Conservation (phyloP, 2,888 invertebrate genomes). For the Adela reaumurella region DNA sequence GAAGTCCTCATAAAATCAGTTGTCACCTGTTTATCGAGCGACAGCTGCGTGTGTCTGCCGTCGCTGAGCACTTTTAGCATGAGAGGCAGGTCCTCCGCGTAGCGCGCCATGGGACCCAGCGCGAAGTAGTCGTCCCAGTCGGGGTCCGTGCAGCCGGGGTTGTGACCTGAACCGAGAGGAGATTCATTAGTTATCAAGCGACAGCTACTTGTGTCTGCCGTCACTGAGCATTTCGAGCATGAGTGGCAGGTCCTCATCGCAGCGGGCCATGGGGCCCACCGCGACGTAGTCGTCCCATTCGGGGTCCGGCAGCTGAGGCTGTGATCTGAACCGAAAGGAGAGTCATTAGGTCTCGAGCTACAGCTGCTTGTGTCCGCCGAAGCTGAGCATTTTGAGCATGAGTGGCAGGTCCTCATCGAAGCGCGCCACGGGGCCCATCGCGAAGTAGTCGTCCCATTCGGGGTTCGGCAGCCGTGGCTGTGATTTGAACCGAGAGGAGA, state of each 20-base stretch:
- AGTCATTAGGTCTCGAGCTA: constrained; percentile 47
- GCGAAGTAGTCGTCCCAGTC: constrained; percentile 69
- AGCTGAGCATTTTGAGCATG: constrained; percentile 65
- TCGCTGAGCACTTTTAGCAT: constrained; percentile 68
- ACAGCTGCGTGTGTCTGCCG: constrained; percentile 38
- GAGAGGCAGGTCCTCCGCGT: constrained; percentile 77
- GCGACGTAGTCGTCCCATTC: constrained; percentile 69
- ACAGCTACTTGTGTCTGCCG: constrained; percentile 38
- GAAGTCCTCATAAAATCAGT: too few relatives aligned
- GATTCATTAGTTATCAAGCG: constrained; percentile 48
- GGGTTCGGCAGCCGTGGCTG: too few relatives aligned
- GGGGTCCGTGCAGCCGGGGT: constrained; percentile 59
- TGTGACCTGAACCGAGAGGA: constrained; percentile 60
- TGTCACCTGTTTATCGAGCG: constrained; percentile 40
- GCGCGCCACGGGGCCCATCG: constrained; percentile 82
- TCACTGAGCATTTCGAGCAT: constrained; percentile 68
- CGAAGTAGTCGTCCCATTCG: constrained; percentile 68
- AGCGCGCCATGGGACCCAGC: constrained; percentile 84
- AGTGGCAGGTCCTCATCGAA: constrained; percentile 81
- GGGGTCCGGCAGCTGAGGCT: constrained; percentile 60
- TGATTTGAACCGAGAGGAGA: too few relatives aligned
- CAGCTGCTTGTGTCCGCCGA: constrained; percentile 42
- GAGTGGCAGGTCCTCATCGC: constrained; percentile 77
- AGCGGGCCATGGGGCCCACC: constrained; percentile 84
- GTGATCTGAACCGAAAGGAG: constrained; percentile 60